Conservation (phyloP, 2,797 vertebrate genomes). For the Protonibea diacanthus region DNA sequence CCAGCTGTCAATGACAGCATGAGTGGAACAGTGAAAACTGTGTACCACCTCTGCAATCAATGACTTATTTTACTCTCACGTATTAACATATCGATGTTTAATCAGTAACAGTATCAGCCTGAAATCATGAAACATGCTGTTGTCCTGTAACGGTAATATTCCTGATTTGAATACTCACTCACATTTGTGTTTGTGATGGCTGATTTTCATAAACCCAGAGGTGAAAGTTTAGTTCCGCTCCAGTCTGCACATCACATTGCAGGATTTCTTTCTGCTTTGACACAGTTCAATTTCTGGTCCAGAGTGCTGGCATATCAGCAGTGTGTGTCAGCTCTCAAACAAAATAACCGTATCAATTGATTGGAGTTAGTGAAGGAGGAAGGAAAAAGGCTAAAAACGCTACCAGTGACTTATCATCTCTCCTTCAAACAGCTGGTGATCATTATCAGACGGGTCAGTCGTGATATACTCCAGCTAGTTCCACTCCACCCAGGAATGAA, state of each 20-base stretch:
- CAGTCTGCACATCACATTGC: background rate
- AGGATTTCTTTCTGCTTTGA: background rate
- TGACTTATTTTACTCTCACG: background rate
- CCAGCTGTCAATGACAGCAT: background rate
- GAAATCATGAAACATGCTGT: constrained; percentile 5
- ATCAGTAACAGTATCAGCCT: constrained; percentile 17
- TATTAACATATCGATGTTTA: background rate
- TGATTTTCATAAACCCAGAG: constrained; percentile 32
- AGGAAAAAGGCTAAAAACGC: constrained; percentile 40
- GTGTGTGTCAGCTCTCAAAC: constrained; percentile 23
- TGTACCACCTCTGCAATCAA: too few species aligned
- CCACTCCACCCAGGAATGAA: constrained; percentile 44
- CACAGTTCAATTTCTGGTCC: background rate
- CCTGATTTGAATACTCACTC: constrained; percentile 32
- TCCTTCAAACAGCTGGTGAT: constrained; percentile 52
- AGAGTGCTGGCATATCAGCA: constrained; percentile 11
- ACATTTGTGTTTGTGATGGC: background rate
- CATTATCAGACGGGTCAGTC: constrained; percentile 45
- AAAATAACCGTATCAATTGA: constrained; percentile 41
- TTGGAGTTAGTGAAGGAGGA: constrained; percentile 27
- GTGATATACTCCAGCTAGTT: constrained; percentile 26
- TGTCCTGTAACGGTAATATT: constrained; percentile 3
- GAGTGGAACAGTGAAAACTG: background rate
- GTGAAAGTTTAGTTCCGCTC: background rate
- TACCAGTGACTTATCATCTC: constrained; percentile 40